Evolutionary conservation across 2,797 vertebrate species (phyloP), one percentile per base, ranked within the genome.

Genomic region (Ciconia nigra): DNA sequence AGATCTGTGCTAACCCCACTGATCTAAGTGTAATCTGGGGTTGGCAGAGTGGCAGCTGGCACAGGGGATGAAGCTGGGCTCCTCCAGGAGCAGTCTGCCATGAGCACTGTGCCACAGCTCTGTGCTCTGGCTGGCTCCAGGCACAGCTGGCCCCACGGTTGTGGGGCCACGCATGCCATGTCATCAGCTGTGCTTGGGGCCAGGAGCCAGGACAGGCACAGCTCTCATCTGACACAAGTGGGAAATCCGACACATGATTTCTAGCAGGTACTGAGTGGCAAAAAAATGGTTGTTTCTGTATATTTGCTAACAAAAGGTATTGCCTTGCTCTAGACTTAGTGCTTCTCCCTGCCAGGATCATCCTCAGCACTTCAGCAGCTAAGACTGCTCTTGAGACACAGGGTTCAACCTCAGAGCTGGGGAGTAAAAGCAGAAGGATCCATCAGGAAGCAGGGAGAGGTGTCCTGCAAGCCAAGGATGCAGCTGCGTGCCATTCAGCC

Each of bases 71-170:
- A 47, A 61, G 35, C 41, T 4, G 7, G 42, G 39, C 39, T 77
- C 13, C 31, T 83, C 59, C 59, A 12, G 71, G 44, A 78, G 58
- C 54, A 44, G 52, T 71, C 89, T 93, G 63, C 65, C 47, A 4
- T 4, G 1, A 73, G 69, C 20, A 25, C 39, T 2, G 2, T 12
- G 39, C 39, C 41, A 21, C 0, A 0, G 37, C 59, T 65, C 76
- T 35, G 52, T 1, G 5, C 22, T 69, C 85, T 8, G 6, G 9
- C 62, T 72, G 63, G 39, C 35, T 13, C 57, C 33, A 12, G 24
- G 25, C 37, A 24, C 39, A 28, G 39, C 29, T 7, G 5, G 57
- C n/a, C 31, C 21, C 52, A 25, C 5, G 2, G 7, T 2, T 55
- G 21, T 47, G 41, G n/a, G 25, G 35, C 11, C 35, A 22, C 7